Base-by-base conservation (phyloP, 1,140 invertebrate genomes). In the Pentalonia nigronervosa region DNA sequence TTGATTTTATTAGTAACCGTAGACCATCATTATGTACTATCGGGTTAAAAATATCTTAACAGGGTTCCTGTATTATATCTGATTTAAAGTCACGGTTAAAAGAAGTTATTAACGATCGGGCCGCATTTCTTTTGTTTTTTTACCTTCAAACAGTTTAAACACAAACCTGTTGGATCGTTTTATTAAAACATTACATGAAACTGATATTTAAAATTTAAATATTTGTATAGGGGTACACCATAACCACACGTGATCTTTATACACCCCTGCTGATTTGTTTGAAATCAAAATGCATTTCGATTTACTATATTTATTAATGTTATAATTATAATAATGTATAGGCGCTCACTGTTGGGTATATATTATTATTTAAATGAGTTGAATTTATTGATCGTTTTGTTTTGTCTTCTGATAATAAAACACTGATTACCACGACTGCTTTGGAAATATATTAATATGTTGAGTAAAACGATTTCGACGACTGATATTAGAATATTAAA, bases 171-270 rank as follows among this genome's bases (percentile, higher is more conserved):
- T 90, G 56, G 56, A 67, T 60, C 50, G 20, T 41, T 11, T 9
- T 67, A 45, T 90, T 20, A 56, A 89, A 41, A 56, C 34, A 47
- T 56, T 56, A 89, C n/a, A 67, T n/a, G 41, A 67, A 25, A 23
- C 90, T 17, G 3, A 83, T 92, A 93, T 93, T 93, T 56, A 53
- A 92, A 84, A 93, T 93, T 93, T 93, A 84, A 92, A 92, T 92
- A 92, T 84, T 92, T 84, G 11, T 86, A 21, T 56, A 93, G 48
- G 48, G 67, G 76, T 93, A 84, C 14, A 48, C 23, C 21, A 8
- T 81, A 67, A 92, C 25, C 81, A 67, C 2, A 3, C 91, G 34
- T 53, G 91, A 93, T 83, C 47, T 48, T 83, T 92, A 76, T 76
- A 84, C 81, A 50, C 76, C 47, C 81, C 91, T 86, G 91, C 91